These are phyloP conservation scores for Machimus rusticus DNA, from an alignment of 2,888 invertebrate species.

Conservation along the genomic window DNA sequence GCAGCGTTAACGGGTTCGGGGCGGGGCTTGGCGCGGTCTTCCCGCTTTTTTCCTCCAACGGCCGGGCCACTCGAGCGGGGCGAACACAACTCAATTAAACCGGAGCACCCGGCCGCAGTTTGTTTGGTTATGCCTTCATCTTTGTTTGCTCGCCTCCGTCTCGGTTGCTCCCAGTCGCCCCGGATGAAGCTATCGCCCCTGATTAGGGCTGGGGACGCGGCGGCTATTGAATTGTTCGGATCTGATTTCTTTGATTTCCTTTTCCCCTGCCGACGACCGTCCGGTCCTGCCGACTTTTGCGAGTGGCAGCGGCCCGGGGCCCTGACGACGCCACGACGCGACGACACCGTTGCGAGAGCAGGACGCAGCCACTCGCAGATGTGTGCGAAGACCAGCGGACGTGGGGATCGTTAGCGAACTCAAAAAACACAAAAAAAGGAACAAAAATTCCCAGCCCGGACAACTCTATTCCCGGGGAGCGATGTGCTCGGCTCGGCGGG, in stretches of 20 bases:
- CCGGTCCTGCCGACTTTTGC: neutral
- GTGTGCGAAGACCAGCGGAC: slow-evolving; percentile 23
- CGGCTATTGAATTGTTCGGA: slow-evolving; percentile 33
- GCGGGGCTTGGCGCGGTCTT: neutral
- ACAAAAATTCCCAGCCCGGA: neutral
- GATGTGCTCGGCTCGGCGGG: slow-evolving; percentile 4
- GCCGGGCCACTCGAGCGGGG: neutral
- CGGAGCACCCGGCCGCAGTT: neutral
- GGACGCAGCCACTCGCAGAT: neutral
- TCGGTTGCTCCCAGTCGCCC: neutral
- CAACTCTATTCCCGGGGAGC: slow-evolving; percentile 34
- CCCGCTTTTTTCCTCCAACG: slow-evolving; percentile 7
- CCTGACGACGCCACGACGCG: too few relatives aligned
- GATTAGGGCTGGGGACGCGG: slow-evolving; percentile 3
- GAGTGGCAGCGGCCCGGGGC: neutral
- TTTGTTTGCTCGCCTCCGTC: slow-evolving; percentile 36
- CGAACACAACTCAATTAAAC: slow-evolving; percentile 44
- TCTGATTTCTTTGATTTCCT: slow-evolving; percentile 31
- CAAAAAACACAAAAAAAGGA: neutral
- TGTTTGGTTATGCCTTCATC: slow-evolving; percentile 43
- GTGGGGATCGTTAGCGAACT: slow-evolving; percentile 45
- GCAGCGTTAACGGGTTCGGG: neutral
- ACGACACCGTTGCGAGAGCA: neutral
- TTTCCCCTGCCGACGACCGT: neutral
- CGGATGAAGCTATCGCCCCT: slow-evolving; percentile 36